A percentile compares a stretch with the other conserved stretches of the same genome.
These are phyloP conservation scores for Rynchops niger DNA, from an alignment of 2,113 vertebrate species.

Conservation along the genomic window DNA sequence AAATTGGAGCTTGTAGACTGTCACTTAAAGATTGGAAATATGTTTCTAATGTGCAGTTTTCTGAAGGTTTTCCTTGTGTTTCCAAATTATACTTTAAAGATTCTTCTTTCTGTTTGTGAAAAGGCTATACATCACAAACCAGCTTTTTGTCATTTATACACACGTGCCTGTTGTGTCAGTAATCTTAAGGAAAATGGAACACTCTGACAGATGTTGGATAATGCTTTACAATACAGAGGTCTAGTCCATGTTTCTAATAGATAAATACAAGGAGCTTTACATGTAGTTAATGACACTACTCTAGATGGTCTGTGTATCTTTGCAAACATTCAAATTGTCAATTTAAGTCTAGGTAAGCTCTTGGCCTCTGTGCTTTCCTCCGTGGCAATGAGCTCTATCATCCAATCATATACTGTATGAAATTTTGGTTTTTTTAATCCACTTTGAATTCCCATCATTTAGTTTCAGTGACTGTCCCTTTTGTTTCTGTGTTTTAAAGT, in stretches of 20 bases:
- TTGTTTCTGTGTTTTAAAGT: not conserved
- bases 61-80: not conserved
- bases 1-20: not conserved
- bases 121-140: not conserved
- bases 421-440: not conserved
- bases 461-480: rapidly evolving
- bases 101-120: not conserved
- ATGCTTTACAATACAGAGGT: not conserved
- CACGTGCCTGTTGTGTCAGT: not conserved
- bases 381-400: not conserved
- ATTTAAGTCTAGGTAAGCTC: not conserved
- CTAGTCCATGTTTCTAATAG: slow-evolving; percentile 1
- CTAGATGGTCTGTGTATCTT: not conserved
- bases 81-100: not conserved
- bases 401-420: not conserved
- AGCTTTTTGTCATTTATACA: not conserved
- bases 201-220: slow-evolving; percentile 45
- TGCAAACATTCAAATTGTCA: not conserved
- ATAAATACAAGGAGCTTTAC: not conserved
- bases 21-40: not conserved
- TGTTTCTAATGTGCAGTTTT: not conserved
- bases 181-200: slow-evolving; percentile 34
- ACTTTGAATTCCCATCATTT: not conserved
- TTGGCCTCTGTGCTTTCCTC: not conserved
- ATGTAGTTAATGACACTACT: not conserved